Evolutionary conservation across 1,140 invertebrate species (phyloP).

Genomic region (Drosophila aff.): DNA sequence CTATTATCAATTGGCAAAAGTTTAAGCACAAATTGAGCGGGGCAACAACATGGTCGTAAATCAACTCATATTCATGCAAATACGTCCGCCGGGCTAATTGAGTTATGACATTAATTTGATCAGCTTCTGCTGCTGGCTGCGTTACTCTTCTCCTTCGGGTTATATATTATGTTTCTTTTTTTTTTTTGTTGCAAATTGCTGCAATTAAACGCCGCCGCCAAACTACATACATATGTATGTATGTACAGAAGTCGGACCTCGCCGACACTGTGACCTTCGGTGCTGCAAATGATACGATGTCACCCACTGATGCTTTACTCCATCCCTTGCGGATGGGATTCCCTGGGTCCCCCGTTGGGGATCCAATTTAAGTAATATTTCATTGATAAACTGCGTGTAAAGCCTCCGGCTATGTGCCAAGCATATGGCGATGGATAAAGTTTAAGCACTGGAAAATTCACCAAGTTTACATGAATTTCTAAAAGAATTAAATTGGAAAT

Average conservation of each 20-base stretch:
- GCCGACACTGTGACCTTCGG: conserved; percentile 68
- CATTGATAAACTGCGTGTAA: conserved; percentile 70
- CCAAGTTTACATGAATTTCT: background rate
- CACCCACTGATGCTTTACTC: conserved; percentile 17
- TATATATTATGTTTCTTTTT: background rate
- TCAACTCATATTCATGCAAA: conserved; percentile 54
- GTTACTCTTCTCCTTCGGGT: conserved; percentile 14
- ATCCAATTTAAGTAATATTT: conserved; percentile 74
- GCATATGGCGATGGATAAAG: conserved; percentile 37
- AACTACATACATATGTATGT: conserved; percentile 42
- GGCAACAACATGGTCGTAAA: conserved; percentile 50
- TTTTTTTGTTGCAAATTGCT: conserved; percentile 60
- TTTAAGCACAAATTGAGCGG: conserved; percentile 59
- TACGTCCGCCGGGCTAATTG: conserved; percentile 69
- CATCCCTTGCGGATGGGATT: conserved; percentile 17
- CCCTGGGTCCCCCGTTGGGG: conserved; percentile 23
- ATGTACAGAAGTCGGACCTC: conserved; percentile 29
- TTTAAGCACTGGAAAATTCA: conserved; percentile 13
- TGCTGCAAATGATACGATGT: conserved; percentile 56
- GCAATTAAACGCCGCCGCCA: conserved; percentile 66
- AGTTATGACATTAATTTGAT: conserved; percentile 83
- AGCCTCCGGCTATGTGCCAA: conserved; percentile 33
- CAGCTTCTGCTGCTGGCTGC: conserved; percentile 31
- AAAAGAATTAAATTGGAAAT: background rate
- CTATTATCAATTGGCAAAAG: conserved; percentile 60